These are phyloP conservation scores for Himalopsyche japonica DNA, from an alignment of 2,888 invertebrate species.

Conservation along the genomic window DNA sequence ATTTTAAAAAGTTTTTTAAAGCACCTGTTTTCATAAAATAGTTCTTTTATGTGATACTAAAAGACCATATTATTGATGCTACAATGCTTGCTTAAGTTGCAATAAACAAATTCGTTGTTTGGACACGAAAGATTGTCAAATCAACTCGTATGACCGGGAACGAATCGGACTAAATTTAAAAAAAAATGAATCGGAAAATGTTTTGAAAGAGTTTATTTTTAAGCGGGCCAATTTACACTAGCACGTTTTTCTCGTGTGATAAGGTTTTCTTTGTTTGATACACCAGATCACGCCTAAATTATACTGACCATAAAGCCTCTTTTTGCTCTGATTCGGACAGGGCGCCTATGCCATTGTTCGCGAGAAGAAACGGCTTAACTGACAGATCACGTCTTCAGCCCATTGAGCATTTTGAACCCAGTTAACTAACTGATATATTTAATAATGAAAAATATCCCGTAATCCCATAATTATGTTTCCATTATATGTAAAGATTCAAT, in stretches of 20 bases:
- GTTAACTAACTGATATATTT: too few species aligned
- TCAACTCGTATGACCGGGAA: background rate
- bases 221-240: background rate
- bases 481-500: too few species aligned
- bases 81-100: too few species aligned
- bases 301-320: background rate
- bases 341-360: background rate
- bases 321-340: background rate
- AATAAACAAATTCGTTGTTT: background rate
- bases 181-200: background rate
- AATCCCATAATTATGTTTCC: too few species aligned
- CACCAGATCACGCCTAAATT: background rate
- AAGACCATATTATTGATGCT: too few species aligned
- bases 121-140: background rate
- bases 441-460: too few species aligned
- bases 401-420: too few species aligned
- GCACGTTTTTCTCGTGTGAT: constrained; percentile 11
- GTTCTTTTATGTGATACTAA: too few species aligned
- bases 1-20: too few species aligned
- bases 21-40: too few species aligned
- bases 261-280: constrained; percentile 1
- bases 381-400: too few species aligned
- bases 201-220: background rate
- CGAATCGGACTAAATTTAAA: background rate
- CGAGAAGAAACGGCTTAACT: background rate